Percentiles rank a stretch among this genome's conserved stretches.
These are phyloP conservation scores for Stegodyphus mimosarum DNA, from an alignment of 1,140 invertebrate genomes.

Conservation along the genomic window DNA sequence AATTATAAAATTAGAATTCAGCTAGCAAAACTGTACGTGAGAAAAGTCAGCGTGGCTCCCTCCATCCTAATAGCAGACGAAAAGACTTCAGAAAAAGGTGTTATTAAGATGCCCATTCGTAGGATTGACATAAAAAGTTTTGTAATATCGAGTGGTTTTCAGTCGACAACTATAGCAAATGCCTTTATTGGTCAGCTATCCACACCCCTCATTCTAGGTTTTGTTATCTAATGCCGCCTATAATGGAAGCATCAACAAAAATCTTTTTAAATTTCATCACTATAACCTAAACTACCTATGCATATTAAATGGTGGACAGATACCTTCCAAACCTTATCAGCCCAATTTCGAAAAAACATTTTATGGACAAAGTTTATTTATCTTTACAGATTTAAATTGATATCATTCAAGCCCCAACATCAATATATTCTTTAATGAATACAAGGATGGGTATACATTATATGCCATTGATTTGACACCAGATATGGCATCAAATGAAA, in stretches of 20 bases:
- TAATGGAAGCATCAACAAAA: constrained; percentile 5
- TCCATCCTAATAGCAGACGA: background rate
- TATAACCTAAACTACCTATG: constrained; percentile 14
- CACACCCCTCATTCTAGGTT: constrained; percentile 1
- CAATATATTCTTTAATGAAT: background rate
- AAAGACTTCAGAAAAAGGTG: constrained; percentile 7
- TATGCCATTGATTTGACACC: constrained; percentile 3
- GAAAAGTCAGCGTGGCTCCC: constrained; percentile 23
- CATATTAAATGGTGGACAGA: constrained; percentile 13
- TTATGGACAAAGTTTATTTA: constrained; percentile 1
- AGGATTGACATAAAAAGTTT: constrained; percentile 12
- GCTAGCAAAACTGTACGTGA: background rate
- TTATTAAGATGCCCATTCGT: constrained; percentile 28
- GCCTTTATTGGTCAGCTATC: constrained; percentile 41
- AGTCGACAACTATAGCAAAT: constrained; percentile 12
- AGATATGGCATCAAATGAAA: background rate
- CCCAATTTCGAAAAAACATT: constrained; percentile 9
- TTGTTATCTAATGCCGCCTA: constrained; percentile 22
- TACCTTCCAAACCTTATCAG: background rate
- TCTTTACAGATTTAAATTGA: constrained; percentile 14
- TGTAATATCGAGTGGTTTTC: constrained; percentile 1
- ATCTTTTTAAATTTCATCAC: constrained; percentile 26
- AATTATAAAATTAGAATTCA: background rate
- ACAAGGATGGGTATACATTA: background rate
- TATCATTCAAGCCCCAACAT: constrained; percentile 26